phyloP scores from a whole-genome alignment of 2,797 vertebrate species.

The Paguma larvata region DNA sequence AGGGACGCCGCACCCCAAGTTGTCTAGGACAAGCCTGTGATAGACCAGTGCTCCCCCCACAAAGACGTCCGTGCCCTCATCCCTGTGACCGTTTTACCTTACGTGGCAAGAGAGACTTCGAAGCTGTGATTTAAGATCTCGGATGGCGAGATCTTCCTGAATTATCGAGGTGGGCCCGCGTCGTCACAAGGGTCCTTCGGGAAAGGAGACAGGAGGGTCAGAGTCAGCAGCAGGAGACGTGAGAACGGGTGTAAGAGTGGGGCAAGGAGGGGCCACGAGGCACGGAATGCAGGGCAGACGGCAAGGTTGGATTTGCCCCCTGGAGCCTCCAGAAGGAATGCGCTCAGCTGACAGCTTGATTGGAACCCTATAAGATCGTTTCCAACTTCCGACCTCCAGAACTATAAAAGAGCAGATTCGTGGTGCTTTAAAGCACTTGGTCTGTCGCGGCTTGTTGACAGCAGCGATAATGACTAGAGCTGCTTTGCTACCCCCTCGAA shows the following conservation, averaged over 20 bases:
- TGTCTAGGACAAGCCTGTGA: not conserved
- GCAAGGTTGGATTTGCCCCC: not conserved
- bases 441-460: not conserved
- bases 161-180: not conserved
- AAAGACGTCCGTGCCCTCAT: not conserved
- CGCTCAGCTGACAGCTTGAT: not conserved
- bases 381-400: not conserved
- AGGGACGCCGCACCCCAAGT: not conserved
- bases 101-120: not conserved
- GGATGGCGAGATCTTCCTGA: not conserved
- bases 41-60: not conserved
- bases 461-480: not conserved
- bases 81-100: not conserved
- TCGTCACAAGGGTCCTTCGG: not conserved
- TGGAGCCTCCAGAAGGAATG: not conserved
- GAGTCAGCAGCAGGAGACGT: not conserved
- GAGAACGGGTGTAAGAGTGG: not conserved
- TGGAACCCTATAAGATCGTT: not conserved
- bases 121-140: not conserved
- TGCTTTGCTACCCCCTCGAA: not conserved
- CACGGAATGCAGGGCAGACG: not conserved
- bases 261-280: not conserved
- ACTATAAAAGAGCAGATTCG: not conserved
- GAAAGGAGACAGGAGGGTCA: not conserved
- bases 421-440: not conserved